phyloP scores from a whole-genome alignment of 64 coral and sea anemone species.

The Stichodactyla helianthus region DNA sequence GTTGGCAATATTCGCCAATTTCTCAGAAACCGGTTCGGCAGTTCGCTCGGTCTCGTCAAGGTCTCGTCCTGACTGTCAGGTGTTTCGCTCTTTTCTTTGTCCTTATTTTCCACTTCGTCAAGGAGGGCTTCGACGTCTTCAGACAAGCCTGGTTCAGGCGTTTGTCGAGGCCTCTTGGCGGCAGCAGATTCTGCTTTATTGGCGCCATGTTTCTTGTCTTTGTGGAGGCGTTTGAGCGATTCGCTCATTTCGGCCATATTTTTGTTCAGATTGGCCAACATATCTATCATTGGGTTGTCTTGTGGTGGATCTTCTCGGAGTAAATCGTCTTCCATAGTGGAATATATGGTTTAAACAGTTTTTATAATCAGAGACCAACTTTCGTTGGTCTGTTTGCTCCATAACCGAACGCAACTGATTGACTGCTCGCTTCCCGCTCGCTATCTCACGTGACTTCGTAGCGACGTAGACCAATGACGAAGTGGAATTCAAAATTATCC shows the following conservation, averaged over 20 bases:
- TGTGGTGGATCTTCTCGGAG: not conserved
- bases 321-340: not conserved
- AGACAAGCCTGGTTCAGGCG: conserved; percentile 16
- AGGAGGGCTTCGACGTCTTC: not conserved
- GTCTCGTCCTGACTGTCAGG: too few species aligned
- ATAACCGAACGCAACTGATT: conserved; percentile 1
- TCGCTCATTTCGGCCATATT: conserved; percentile 34
- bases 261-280: conserved; percentile 20
- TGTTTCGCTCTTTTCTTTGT: not conserved
- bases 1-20: conserved; percentile 30
- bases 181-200: conserved; percentile 33
- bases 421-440: too few species aligned
- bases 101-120: not conserved
- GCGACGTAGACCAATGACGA: too few species aligned
- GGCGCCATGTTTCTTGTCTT: not conserved
- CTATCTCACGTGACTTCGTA: too few species aligned
- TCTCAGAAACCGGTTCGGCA: conserved; percentile 13
- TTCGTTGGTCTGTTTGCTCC: not conserved
- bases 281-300: not conserved
- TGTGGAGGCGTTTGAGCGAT: conserved; percentile 58
- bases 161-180: not conserved
- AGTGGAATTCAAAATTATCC: too few species aligned
- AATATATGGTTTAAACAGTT: not conserved
- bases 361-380: not conserved
- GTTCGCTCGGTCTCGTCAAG: conserved; percentile 17